These are phyloP conservation scores for Pseudoips prasinana DNA, from an alignment of 2,888 invertebrate species.

Conservation along the genomic window DNA sequence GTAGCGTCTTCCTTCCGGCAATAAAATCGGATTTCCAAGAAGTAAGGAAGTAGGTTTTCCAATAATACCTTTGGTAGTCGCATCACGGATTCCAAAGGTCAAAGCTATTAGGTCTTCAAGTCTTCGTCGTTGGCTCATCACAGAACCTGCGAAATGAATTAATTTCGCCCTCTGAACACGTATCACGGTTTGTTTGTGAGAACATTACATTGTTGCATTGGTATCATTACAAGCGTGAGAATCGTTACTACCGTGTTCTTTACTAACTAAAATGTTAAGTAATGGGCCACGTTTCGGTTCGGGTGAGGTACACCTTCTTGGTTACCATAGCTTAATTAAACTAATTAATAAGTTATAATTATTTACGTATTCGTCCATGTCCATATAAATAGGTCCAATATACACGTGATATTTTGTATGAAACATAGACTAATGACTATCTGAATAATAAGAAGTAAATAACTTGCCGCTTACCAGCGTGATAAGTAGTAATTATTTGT, in stretches of 20 bases:
- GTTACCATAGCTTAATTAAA: too few relatives aligned
- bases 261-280: neutral
- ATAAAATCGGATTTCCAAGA: constrained; percentile 12
- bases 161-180: constrained; percentile 26
- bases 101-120: constrained; percentile 8
- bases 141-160: constrained; percentile 22
- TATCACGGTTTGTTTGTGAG: constrained; percentile 13
- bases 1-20: constrained; percentile 22
- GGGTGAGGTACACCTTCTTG: too few relatives aligned
- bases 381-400: too few relatives aligned
- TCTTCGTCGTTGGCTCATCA: constrained; percentile 6
- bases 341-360: too few relatives aligned
- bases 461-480: too few relatives aligned
- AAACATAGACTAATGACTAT: too few relatives aligned
- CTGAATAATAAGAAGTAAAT: too few relatives aligned
- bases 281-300: too few relatives aligned
- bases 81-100: constrained; percentile 31
- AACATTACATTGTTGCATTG: constrained; percentile 11
- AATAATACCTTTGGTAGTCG: constrained; percentile 22
- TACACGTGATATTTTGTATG: too few relatives aligned
- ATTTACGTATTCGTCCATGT: too few relatives aligned
- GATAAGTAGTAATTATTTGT: too few relatives aligned
- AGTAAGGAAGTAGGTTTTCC: constrained; percentile 21
- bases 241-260: constrained; percentile 25
- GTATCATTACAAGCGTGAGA: constrained; percentile 30